These are phyloP conservation scores for Scaptomyza montana DNA, from an alignment of 1,140 invertebrate species.

Conservation along the genomic window DNA sequence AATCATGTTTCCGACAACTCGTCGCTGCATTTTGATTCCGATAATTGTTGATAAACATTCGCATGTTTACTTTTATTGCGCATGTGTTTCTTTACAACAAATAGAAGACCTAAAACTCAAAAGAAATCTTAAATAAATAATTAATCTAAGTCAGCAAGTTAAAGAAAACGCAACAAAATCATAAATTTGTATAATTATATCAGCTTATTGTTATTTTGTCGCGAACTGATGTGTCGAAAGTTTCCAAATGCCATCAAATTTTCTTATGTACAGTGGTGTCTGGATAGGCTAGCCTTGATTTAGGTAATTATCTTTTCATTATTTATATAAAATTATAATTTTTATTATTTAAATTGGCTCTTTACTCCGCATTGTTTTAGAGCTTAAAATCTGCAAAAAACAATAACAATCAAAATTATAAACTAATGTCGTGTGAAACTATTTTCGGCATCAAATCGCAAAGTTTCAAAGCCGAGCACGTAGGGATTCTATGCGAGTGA, in stretches of 20 bases:
- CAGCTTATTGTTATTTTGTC: no score
- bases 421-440: conserved; percentile 50
- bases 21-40: conserved; percentile 6
- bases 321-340: no score
- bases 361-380: no score
- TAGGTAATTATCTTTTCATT: no score
- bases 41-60: conserved; percentile 25
- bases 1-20: conserved; percentile 24
- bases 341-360: no score
- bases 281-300: no score
- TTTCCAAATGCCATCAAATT: no score
- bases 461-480: conserved; percentile 70
- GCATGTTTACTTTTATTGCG: neutral
- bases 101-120: neutral
- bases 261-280: no score
- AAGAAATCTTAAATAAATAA: neutral
- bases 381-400: neutral
- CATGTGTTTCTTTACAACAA: neutral
- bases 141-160: no score
- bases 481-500: conserved; percentile 37
- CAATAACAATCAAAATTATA: conserved; percentile 51
- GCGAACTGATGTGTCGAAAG: no score
- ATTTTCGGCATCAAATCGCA: conserved; percentile 69
- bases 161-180: no score
- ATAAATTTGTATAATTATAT: no score